Conservation (phyloP, 2,888 invertebrate species). For the Altica lythri region DNA sequence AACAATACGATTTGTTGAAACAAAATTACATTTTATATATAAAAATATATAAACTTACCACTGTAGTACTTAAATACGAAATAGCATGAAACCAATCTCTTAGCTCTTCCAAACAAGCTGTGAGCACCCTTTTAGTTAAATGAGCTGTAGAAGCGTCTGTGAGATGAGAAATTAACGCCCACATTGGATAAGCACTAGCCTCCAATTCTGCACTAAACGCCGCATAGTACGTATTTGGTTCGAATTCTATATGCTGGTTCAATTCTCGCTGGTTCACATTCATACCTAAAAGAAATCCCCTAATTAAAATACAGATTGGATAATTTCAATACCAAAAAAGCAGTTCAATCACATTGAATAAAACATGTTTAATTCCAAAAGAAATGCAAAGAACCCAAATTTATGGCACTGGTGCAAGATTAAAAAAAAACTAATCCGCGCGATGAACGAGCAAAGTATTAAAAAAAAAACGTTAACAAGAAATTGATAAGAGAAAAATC, state of each 20-base stretch:
- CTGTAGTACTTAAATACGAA: slow-evolving; percentile 70
- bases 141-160: slow-evolving; percentile 73
- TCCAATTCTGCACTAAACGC: slow-evolving; percentile 97
- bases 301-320: slow-evolving; percentile 10
- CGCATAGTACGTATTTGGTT: slow-evolving; percentile 96
- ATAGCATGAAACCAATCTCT: slow-evolving; percentile 90
- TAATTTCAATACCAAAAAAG: slow-evolving; percentile 7
- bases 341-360: background rate
- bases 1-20: background rate
- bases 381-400: no score
- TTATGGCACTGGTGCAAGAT: no score
- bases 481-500: slow-evolving; percentile 1
- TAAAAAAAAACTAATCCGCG: no score
- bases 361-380: background rate
- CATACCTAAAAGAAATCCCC: slow-evolving; percentile 71
- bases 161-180: slow-evolving; percentile 91
- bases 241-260: slow-evolving; percentile 92
- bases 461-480: no score
- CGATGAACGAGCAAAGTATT: no score
- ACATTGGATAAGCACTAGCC: slow-evolving; percentile 97
- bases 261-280: slow-evolving; percentile 93
- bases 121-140: slow-evolving; percentile 75
- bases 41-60: slow-evolving; percentile 64
- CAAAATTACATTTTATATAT: background rate
- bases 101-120: slow-evolving; percentile 76